Conservation (phyloP, 1,140 invertebrate species). For the Cherax quadricarinatus region DNA sequence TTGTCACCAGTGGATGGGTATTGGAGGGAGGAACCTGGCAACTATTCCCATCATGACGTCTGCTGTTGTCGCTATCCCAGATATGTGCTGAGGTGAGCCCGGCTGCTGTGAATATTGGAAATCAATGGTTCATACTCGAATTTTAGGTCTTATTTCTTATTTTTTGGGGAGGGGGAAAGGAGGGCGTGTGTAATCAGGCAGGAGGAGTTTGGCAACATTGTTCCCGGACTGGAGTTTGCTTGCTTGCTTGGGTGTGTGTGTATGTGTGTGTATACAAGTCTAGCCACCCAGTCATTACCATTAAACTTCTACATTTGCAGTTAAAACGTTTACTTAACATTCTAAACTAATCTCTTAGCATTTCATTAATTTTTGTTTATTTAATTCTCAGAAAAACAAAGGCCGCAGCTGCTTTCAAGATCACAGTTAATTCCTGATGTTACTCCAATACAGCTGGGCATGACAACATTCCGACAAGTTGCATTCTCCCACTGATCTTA, state of each 20-base stretch:
- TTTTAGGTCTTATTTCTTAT: background rate
- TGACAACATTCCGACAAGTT: no score
- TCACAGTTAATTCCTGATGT: no score
- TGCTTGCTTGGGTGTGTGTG: background rate
- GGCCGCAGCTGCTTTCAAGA: no score
- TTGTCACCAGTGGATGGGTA: background rate
- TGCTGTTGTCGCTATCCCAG: background rate
- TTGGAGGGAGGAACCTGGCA: background rate
- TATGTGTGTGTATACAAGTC: background rate
- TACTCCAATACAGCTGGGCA: no score
- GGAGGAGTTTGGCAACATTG: background rate
- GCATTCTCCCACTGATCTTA: no score
- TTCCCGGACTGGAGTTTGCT: background rate
- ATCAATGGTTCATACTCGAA: background rate
- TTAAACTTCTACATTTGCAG: no score
- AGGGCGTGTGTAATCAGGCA: background rate
- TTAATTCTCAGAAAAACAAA: no score
- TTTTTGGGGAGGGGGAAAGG: no score
- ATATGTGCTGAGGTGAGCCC: background rate
- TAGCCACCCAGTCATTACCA: no score
- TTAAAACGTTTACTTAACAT: no score
- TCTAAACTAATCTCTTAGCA: no score
- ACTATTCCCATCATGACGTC: background rate
- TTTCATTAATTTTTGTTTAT: no score
- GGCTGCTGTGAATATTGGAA: constrained; percentile 1